Evolutionary conservation across 1,140 invertebrate genomes (phyloP), one percentile per base, ranked within the genome.

Genomic region (Brachionus rotundiformis): DNA sequence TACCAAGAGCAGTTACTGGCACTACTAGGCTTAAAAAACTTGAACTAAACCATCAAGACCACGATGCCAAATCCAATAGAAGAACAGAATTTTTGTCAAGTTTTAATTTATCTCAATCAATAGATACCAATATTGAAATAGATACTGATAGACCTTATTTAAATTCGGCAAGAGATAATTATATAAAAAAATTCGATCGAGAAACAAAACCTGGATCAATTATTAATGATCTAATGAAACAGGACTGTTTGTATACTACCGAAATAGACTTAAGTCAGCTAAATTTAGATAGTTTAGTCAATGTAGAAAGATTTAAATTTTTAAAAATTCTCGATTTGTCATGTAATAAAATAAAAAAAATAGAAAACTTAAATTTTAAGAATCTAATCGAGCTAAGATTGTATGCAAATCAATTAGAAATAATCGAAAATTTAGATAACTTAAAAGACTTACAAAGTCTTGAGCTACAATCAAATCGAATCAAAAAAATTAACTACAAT

Each of bases 381-480:
- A 85, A 86, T 77, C 49, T 87, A 36, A 83, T 84, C 61, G 86
- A 87, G 47, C 59, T 87, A 2, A 87, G 86, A 82, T 80, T 87
- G 3, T 87, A 87, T 84, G 86, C 85, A 65, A 87, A 87, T 82
- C 82, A 84, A 82, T 82, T 87, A 16, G 82, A 82, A 54, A 68
- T 59, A n/a, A 83, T 87, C 54, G 84, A 86, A 83, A 83, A 84
- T 65, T 82, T 87, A 23, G 83, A 85, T 16, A 86, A 85, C 71
- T 84, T 86, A 71, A 85, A 84, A 82, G 85, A 86, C 23, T 79
- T 87, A 7, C 82, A 83, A 61, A 84, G 82, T 82, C 76, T 87
- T 44, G 85, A 87, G 79, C 73, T 87, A 16, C 86, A 87, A 65
- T 85, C 86, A 80, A 87, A 87, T 71, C 83, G 84, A 82, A 85